Percentiles rank a stretch among this genome's conserved stretches.
These are phyloP conservation scores for Nycticorax nycticorax DNA, from an alignment of 2,113 vertebrate species.

Conservation along the genomic window DNA sequence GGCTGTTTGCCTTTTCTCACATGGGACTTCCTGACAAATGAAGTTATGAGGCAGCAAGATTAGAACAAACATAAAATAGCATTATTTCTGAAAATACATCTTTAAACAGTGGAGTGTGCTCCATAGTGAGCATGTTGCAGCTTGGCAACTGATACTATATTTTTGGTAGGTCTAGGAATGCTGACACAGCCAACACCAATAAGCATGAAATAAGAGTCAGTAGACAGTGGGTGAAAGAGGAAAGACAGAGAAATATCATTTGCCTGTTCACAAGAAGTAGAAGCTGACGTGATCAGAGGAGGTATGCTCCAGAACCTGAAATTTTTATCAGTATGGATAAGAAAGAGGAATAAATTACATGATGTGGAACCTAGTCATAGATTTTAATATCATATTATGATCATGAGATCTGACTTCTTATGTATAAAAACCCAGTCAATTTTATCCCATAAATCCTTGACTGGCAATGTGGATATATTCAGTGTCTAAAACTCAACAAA, in stretches of 20 bases:
- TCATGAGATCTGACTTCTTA: background rate
- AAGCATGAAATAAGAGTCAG: background rate
- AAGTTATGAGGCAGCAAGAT: background rate
- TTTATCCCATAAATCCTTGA: background rate
- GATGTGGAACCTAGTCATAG: background rate
- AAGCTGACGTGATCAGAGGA: background rate
- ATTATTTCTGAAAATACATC: background rate
- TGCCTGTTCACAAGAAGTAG: background rate
- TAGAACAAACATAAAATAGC: background rate
- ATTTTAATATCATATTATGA: background rate
- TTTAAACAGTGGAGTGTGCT: background rate
- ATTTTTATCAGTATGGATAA: background rate
- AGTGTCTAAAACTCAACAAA: background rate
- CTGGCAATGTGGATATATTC: background rate
- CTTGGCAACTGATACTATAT: background rate
- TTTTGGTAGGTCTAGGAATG: background rate
- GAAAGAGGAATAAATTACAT: background rate
- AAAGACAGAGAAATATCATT: background rate
- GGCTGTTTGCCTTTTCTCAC: background rate
- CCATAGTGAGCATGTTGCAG: background rate
- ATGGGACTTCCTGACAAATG: background rate
- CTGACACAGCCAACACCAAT: background rate
- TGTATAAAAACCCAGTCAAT: fast-evolving
- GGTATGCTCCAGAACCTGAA: background rate
- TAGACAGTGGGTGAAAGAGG: background rate